These are phyloP conservation scores for Dicyrtomina minuta DNA, from an alignment of 2,888 invertebrate species.

Conservation along the genomic window DNA sequence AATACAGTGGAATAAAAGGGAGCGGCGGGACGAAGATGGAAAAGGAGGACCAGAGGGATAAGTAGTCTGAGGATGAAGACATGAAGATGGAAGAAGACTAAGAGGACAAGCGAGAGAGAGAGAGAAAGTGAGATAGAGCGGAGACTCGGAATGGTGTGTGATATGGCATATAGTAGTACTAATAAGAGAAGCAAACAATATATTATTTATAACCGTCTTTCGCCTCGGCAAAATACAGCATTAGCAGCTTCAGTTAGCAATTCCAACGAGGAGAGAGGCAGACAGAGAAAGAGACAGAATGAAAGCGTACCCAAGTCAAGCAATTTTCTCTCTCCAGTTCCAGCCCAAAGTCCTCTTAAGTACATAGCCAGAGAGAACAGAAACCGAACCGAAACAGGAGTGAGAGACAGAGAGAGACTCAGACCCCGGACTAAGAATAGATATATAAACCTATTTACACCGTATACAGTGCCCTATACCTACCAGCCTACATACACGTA, in stretches of 20 bases:
- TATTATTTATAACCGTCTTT: conserved; percentile 37
- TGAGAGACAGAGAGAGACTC: too few species aligned
- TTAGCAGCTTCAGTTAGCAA: conserved; percentile 3
- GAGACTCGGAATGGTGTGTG: conserved; percentile 33
- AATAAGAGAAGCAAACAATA: conserved; percentile 41
- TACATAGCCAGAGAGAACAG: not conserved
- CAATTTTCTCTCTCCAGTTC: conserved; percentile 2
- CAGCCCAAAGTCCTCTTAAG: conserved; percentile 6
- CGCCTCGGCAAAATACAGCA: conserved; percentile 10
- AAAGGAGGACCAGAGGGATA: conserved; percentile 6
- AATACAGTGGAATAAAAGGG: not conserved
- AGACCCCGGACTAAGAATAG: too few species aligned
- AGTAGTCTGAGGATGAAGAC: too few species aligned
- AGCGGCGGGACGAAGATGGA: not conserved
- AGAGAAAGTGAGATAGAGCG: conserved; percentile 7
- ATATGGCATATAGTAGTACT: conserved; percentile 33
- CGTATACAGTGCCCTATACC: too few species aligned
- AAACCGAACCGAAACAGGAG: not conserved
- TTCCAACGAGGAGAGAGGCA: conserved; percentile 10
- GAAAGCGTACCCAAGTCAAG: conserved; percentile 3
- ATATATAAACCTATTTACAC: too few species aligned
- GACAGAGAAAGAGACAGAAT: conserved; percentile 9
- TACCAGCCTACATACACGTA: too few species aligned
- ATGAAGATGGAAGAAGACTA: conserved; percentile 11
- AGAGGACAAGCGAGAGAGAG: conserved; percentile 11